Evolutionary conservation across 2,797 vertebrate genomes (phyloP), one percentile per base, ranked within the genome.

Genomic region (Coendou prehensilis): DNA sequence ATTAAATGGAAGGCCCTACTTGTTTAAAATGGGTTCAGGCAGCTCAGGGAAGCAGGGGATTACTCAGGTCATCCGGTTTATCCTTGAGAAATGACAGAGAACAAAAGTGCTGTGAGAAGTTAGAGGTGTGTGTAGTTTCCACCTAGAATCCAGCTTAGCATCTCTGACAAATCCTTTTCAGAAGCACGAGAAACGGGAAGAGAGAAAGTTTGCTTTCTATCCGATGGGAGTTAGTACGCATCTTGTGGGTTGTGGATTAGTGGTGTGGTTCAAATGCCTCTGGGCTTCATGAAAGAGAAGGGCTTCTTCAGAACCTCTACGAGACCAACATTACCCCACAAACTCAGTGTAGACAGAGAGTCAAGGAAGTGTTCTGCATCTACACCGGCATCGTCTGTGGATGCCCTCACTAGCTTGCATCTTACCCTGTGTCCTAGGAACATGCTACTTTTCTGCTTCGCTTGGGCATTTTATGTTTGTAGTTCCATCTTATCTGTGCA

Each of bases 321-420:
- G 28, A 85, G 26, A 54, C 23, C 50, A 71, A 4, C 26, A 61
- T 57, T 33, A 79, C 15, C 37, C 23, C 23, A 41, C 37, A 41
- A 41, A 41, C 37, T 2, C 37, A 41, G 37, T 41, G 37, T 41
- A 41, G 37, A 26, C 23, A 81, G 82, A n/a, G 54, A 73, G 23
- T 64, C 41, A 2, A 81, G 26, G 20, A 33, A 0, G 0, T 79
- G 33, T 73, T 7, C 3, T 52, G 6, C 37, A 14, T 82, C n/a
- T 37, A n/a, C 20, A 22, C 1, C 9, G 37, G 4, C 0, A 0
- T 5, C 84, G 37, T 15, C 22, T 80, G 0, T 82, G n/a, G 64
- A 56, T 67, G 41, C 7, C 23, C 54, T 81, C 63, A 2, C 30
- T 69, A 8, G 17, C 30, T 63, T 89, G 3, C 79, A 5, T n/a